phyloP scores from a whole-genome alignment of 2,113 vertebrate genomes.

The Scalopus aquaticus region DNA sequence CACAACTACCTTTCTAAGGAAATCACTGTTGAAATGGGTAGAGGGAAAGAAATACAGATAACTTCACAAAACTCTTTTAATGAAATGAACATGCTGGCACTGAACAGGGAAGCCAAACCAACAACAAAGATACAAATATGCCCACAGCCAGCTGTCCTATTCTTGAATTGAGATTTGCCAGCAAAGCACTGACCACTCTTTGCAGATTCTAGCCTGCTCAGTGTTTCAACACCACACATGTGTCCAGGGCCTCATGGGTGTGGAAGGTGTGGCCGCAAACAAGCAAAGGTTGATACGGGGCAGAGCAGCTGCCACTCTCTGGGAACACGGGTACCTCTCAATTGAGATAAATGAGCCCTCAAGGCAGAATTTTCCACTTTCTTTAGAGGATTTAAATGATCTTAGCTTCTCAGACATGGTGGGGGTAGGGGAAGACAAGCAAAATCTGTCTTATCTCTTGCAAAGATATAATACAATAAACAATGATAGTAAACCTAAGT shows the following conservation, averaged over 20 bases:
- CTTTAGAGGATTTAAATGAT: neutral
- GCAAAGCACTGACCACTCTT: constrained; percentile 46
- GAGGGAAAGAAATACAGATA: constrained; percentile 63
- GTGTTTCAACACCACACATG: neutral
- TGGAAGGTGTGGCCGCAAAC: neutral
- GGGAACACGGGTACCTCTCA: neutral
- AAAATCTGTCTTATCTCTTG: neutral
- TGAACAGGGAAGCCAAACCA: constrained; percentile 47
- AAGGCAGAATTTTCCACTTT: neutral
- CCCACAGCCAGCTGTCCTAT: neutral
- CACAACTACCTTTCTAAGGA: constrained; percentile 77
- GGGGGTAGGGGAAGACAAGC: neutral
- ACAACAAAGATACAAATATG: neutral
- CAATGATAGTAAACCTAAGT: neutral
- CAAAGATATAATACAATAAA: neutral
- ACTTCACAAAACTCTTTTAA: constrained; percentile 75
- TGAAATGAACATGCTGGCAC: constrained; percentile 67
- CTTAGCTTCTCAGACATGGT: neutral
- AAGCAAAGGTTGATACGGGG: neutral
- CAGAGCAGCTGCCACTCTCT: neutral
- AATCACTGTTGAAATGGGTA: constrained; percentile 64
- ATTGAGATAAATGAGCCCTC: neutral
- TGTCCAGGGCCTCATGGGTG: neutral
- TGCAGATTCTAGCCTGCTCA: constrained; percentile 38
- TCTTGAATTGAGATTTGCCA: constrained; percentile 47